Base-by-base conservation (phyloP, 2,113 vertebrate genomes). In the Coregonus clupeaformis region DNA sequence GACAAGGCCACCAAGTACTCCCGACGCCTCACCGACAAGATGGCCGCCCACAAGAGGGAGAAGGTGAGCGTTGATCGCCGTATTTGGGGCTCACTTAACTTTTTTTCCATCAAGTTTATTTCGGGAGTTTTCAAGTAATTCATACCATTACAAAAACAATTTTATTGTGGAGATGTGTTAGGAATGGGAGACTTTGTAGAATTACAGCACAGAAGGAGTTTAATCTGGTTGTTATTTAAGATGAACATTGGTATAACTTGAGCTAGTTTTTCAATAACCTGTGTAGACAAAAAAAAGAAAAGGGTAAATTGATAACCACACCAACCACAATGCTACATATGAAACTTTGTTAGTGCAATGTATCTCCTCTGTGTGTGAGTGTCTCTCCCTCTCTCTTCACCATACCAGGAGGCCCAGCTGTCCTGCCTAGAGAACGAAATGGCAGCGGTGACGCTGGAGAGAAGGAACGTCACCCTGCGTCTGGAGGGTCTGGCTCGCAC, bases 1-100 rank as follows among this genome's bases (percentile, higher is more conserved):
- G 92, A 87, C 89, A 96, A 93, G 72, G 90, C 92, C 25, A 92
- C 94, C 75, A 96, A 95, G 81, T 90, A 91, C 81, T 95, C 93
- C 71, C 84, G 82, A 3, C 90, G 90, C 29, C 88, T 95, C 78
- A 84, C 79, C 0, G 73, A 71, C 52, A 94, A 91, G 71, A 90
- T 92, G n/a, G 82, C 71, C 0, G 73, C 76, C 20, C 91, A 90
- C 3, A 93, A 92, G 80, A 92, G 86, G 0, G 89, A 94, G 47
- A 88, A 94, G 94, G 98, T 98, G 84, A 1, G 82, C 12, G 66
- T 25, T 18, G n/a, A 3, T 45, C 24, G 16, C 59, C 7, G 2
- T 62, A 52, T 25, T 29, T 32, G 32, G 32, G 32, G 32, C 32
- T 32, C 32, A 32, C 32, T 6, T 32, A 32, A 32, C n/a, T n/a